These are phyloP conservation scores for Lasioglossum morio DNA, from an alignment of 2,888 invertebrate species.

Conservation along the genomic window DNA sequence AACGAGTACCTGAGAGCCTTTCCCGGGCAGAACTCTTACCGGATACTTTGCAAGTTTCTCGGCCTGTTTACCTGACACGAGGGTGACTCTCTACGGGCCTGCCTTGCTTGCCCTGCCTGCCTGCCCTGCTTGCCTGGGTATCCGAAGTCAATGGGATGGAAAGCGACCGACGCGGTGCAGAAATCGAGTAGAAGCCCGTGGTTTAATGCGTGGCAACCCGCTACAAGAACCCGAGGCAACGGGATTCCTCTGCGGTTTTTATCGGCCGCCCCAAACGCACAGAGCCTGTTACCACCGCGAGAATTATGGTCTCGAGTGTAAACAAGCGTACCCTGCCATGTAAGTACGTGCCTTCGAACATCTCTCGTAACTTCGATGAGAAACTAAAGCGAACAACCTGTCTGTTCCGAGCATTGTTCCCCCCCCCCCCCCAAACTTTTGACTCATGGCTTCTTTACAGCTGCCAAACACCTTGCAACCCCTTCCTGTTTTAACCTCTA, in stretches of 20 bases:
- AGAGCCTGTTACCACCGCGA: slow-evolving; percentile 57
- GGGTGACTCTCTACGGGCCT: slow-evolving; percentile 65
- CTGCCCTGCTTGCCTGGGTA: slow-evolving; percentile 28
- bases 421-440: not conserved
- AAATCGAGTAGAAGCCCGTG: slow-evolving; percentile 69
- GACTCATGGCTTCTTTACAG: not conserved
- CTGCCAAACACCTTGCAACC: not conserved
- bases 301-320: slow-evolving; percentile 73
- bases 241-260: slow-evolving; percentile 70
- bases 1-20: slow-evolving; percentile 72
- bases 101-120: not conserved
- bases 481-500: not conserved
- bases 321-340: slow-evolving; percentile 64
- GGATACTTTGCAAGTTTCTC: slow-evolving; percentile 81
- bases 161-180: slow-evolving; percentile 75
- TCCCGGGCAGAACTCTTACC: slow-evolving; percentile 70
- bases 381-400: slow-evolving; percentile 60
- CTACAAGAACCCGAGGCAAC: slow-evolving; percentile 30
- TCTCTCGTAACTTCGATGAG: not conserved
- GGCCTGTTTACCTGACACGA: slow-evolving; percentile 81
- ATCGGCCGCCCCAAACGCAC: slow-evolving; percentile 53
- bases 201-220: slow-evolving; percentile 75
- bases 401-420: slow-evolving; percentile 18
- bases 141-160: slow-evolving; percentile 81
- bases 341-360: slow-evolving; percentile 10